phyloP scores from a whole-genome alignment of 2,888 invertebrate genomes.

The Allacma fusca region DNA sequence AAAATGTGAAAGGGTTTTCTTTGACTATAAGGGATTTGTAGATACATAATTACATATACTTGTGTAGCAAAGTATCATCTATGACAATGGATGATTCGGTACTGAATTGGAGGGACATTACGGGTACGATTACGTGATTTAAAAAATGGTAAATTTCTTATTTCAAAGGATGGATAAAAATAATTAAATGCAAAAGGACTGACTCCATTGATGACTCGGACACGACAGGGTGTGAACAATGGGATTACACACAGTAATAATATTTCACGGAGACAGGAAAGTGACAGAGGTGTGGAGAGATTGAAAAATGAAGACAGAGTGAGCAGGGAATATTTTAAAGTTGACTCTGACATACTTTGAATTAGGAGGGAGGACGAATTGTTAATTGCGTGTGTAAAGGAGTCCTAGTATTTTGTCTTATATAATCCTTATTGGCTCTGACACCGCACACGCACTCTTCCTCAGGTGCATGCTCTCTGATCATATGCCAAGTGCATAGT shows the following conservation, averaged over 20 bases:
- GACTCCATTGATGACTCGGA: background rate
- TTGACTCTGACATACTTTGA: slow-evolving; percentile 35
- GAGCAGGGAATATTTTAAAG: background rate
- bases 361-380: slow-evolving; percentile 3
- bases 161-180: background rate
- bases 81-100: too few species aligned
- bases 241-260: background rate
- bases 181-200: background rate
- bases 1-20: too few species aligned
- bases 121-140: too few species aligned
- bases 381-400: background rate
- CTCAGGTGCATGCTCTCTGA: background rate
- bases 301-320: slow-evolving; percentile 18
- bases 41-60: too few species aligned
- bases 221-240: background rate
- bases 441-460: background rate
- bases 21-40: too few species aligned
- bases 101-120: too few species aligned
- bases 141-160: too few species aligned
- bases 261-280: background rate
- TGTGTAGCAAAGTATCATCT: too few species aligned
- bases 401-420: background rate
- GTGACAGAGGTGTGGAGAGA: background rate
- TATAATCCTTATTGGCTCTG: background rate
- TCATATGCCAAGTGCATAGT: too few species aligned